Evolutionary conservation across 2,797 vertebrate species (phyloP).

Genomic region (Notolepis coatsorum): DNA sequence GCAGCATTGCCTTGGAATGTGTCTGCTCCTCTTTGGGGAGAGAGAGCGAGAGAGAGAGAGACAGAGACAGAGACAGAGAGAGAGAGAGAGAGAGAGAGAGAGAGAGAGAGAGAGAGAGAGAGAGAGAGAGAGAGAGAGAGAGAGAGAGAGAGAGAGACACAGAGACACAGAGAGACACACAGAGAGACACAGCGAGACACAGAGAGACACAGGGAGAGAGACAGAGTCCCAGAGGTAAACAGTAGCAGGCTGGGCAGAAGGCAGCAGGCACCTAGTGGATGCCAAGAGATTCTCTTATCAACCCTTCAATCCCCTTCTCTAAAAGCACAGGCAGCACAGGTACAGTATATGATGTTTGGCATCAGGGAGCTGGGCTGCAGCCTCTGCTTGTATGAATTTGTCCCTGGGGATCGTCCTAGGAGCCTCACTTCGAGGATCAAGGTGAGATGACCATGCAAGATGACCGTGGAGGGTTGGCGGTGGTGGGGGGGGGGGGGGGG

Average conservation of each 20-base stretch:
- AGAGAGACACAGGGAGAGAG: not conserved
- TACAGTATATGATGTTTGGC: slow-evolving; percentile 40
- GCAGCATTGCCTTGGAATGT: slow-evolving; percentile 35
- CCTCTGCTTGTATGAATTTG: slow-evolving; percentile 58
- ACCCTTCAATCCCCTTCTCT: slow-evolving; percentile 31
- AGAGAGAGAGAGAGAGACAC: not conserved
- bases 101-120: slow-evolving; percentile 6
- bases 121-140: slow-evolving; percentile 5
- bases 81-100: slow-evolving; percentile 6
- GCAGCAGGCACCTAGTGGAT: slow-evolving; percentile 31
- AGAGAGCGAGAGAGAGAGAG: not conserved
- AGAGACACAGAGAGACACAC: not conserved
- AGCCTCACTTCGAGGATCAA: slow-evolving; percentile 58
- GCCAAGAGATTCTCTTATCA: slow-evolving; percentile 19
- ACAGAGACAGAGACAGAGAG: not conserved
- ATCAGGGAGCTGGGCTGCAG: slow-evolving; percentile 29
- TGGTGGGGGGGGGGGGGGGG: too few relatives aligned
- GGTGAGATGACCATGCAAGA: slow-evolving; percentile 27
- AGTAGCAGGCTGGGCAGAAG: slow-evolving; percentile 36
- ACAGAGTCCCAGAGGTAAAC: slow-evolving; percentile 36
- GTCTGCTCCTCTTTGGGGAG: slow-evolving; percentile 27
- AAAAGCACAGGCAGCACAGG: slow-evolving; percentile 32
- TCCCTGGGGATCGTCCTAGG: slow-evolving; percentile 48
- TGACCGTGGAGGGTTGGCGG: too few relatives aligned
- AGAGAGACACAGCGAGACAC: slow-evolving; percentile 25